Evolutionary conservation across 2,888 invertebrate species (phyloP).

Genomic region (Caradrina kadenii): DNA sequence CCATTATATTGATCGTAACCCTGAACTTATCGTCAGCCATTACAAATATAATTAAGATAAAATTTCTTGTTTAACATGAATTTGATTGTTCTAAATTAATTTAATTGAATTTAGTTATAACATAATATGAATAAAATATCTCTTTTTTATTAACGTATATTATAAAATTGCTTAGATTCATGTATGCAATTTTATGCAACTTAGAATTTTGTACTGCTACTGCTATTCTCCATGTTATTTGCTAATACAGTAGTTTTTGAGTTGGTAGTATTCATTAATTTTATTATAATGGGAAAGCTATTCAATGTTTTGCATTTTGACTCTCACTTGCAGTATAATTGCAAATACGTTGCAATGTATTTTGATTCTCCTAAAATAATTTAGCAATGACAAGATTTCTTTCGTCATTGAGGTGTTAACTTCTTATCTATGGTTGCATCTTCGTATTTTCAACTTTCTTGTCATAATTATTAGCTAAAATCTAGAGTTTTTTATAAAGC

Average conservation of each 20-base stretch:
- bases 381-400: no score
- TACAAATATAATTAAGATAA: neutral
- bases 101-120: neutral
- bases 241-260: neutral
- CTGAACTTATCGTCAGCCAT: slow-evolving; percentile 5
- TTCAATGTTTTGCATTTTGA: slow-evolving; percentile 12
- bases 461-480: no score
- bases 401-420: no score
- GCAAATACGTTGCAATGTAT: neutral
- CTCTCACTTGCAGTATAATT: neutral
- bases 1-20: slow-evolving; percentile 18
- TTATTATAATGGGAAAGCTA: neutral
- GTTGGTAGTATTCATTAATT: no score
- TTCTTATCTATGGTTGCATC: no score
- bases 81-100: no score
- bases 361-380: no score
- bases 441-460: no score
- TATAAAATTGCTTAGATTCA: slow-evolving; percentile 1
- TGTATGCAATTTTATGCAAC: slow-evolving; percentile 29
- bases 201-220: neutral
- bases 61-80: neutral
- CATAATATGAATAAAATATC: neutral
- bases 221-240: neutral
- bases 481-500: no score
- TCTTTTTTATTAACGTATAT: neutral